phyloP scores from a whole-genome alignment of 2,888 invertebrate genomes.

The Agrilus biguttatus region DNA sequence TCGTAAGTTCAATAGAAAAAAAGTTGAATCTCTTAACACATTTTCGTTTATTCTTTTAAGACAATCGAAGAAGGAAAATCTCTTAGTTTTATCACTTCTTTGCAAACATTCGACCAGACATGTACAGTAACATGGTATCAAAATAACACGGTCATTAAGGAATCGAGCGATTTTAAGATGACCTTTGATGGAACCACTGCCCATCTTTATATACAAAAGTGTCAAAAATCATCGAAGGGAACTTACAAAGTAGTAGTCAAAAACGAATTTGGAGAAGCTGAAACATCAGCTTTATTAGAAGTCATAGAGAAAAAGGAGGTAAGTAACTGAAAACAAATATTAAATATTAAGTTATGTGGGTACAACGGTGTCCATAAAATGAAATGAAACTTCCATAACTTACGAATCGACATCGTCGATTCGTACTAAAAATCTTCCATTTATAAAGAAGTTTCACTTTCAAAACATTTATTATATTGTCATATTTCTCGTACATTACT shows the following conservation, averaged over 20 bases:
- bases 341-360: too few species aligned
- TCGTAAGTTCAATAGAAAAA: constrained; percentile 38
- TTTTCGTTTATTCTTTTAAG: constrained; percentile 25
- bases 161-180: constrained; percentile 62
- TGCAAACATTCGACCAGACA: constrained; percentile 63
- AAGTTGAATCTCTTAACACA: neutral
- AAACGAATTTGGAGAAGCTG: constrained; percentile 85
- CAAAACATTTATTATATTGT: too few species aligned
- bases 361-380: too few species aligned
- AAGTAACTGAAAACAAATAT: constrained; percentile 3
- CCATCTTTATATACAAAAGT: constrained; percentile 61
- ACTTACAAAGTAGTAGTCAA: constrained; percentile 74
- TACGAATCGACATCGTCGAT: too few species aligned
- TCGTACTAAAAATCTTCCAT: too few species aligned
- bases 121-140: constrained; percentile 77
- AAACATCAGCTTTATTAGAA: constrained; percentile 72
- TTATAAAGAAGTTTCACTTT: too few species aligned
- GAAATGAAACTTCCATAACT: too few species aligned
- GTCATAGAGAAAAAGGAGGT: constrained; percentile 43
- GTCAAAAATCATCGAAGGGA: constrained; percentile 59
- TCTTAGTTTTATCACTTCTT: constrained; percentile 60
- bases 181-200: constrained; percentile 75
- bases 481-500: too few species aligned
- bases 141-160: constrained; percentile 60
- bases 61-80: constrained; percentile 58